Base-by-base conservation (phyloP, 2,797 vertebrate genomes). In the Gobionotothen gibberifrons region DNA sequence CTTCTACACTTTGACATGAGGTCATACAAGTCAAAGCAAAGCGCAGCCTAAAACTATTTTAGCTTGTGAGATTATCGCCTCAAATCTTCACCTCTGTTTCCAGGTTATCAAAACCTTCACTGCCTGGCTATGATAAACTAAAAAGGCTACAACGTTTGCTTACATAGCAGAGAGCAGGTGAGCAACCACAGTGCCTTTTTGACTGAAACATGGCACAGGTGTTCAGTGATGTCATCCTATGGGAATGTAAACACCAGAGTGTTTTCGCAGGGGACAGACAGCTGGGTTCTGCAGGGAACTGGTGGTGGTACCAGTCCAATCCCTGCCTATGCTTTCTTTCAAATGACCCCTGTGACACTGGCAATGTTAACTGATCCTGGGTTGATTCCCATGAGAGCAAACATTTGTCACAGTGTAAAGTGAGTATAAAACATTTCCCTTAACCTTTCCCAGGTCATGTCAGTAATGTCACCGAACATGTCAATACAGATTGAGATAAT, bases 231-330 rank as follows among this genome's bases (percentile, higher is more conserved):
- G 85, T 93, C 87, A 94, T 74, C 26, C 46, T n/a, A 15, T 36
- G 66, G 71, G 87, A 93, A 93, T 87, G 89, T 89, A 93, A 93
- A 94, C 87, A 92, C 36, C 9, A 11, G 53, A 47, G 58, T 89
- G 81, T 90, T 92, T 91, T 87, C 85, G 75, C 77, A 82, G 51
- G 85, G 81, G 62, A 79, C 69, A 57, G 80, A 74, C 87, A 89
- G 88, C 87, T 91, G 86, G 74, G 86, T 85, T 84, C 79, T 85
- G 69, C 71, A 43, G 74, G 85, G 67, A 75, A 72, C 85, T 75
- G 72, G 42, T 56, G 69, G 68, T 54, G 83, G 81, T 86, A 89
- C 88, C 70, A 65, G 48, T 82, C 71, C 76, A 54, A 51, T 72
- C 57, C 62, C 74, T 22, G 48, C 39, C 47, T 65, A 36, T 36